phyloP scores from a whole-genome alignment of 2,113 vertebrate genomes.

The Ascaphus truei region DNA sequence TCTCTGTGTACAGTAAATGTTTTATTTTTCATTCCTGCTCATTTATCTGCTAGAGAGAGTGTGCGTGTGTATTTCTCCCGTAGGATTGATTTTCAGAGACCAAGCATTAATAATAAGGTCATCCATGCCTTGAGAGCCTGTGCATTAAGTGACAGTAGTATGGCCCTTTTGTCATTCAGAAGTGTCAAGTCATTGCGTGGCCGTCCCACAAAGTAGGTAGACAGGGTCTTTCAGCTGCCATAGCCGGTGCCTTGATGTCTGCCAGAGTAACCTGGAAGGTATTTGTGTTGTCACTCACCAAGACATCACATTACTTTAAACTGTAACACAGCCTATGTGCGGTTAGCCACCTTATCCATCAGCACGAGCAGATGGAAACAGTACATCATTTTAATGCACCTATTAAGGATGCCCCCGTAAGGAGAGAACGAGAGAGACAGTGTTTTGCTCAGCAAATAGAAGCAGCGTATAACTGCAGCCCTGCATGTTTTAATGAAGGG shows the following conservation, averaged over 20 bases:
- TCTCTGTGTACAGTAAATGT: neutral
- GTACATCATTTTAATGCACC: neutral
- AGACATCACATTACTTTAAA: constrained; percentile 43
- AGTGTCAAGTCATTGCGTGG: constrained; percentile 54
- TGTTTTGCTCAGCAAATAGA: neutral
- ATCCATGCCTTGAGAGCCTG: constrained; percentile 7
- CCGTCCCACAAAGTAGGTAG: constrained; percentile 40
- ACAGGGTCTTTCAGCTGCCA: constrained; percentile 36
- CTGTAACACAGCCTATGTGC: constrained; percentile 41
- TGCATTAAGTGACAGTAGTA: constrained; percentile 54
- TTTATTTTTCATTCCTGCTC: neutral
- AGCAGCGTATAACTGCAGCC: neutral
- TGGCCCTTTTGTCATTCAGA: constrained; percentile 59
- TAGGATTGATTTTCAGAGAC: constrained; percentile 11
- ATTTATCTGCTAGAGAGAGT: constrained; percentile 15
- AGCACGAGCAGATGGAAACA: constrained; percentile 6
- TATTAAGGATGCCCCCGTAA: neutral
- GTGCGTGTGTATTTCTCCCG: neutral
- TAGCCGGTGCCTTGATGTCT: constrained; percentile 52
- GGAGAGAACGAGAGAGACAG: neutral
- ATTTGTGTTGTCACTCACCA: constrained; percentile 49
- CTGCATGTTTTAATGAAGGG: neutral
- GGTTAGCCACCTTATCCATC: constrained; percentile 13
- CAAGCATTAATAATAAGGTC: constrained; percentile 26
- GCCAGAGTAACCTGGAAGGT: constrained; percentile 49